Conservation (phyloP, 2,113 vertebrate species). For the Pogona vitticeps region DNA sequence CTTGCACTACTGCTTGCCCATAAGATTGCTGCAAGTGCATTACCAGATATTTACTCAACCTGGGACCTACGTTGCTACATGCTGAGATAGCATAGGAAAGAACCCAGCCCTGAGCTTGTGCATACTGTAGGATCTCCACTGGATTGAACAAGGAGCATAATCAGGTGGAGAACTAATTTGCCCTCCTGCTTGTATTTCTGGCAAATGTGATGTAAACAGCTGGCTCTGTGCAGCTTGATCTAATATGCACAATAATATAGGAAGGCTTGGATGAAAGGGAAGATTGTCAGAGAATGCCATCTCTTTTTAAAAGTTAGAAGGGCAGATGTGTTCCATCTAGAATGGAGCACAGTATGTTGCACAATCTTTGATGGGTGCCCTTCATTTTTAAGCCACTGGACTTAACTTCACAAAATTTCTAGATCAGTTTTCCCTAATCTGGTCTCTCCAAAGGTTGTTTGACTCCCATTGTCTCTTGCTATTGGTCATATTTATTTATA, state of each 20-base stretch:
- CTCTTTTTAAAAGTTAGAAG: background rate
- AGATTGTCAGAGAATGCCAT: background rate
- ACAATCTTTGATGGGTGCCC: background rate
- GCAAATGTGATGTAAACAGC: background rate
- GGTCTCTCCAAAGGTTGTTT: too few species aligned
- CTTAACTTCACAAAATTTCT: too few species aligned
- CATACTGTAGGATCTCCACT: background rate
- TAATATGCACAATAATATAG: background rate
- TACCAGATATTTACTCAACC: background rate
- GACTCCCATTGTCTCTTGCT: too few species aligned
- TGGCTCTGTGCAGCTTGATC: background rate
- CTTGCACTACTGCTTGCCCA: background rate
- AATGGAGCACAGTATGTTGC: background rate
- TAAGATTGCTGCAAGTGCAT: background rate
- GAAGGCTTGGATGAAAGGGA: background rate
- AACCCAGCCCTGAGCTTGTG: background rate
- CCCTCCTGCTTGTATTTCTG: background rate
- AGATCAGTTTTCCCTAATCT: too few species aligned
- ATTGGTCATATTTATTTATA: too few species aligned
- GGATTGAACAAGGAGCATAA: background rate
- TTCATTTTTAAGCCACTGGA: too few species aligned
- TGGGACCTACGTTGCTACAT: background rate
- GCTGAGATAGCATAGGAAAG: background rate
- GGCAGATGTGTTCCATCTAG: background rate
- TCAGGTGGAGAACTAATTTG: background rate